Conservation (phyloP, 1,140 invertebrate species). For the Pentalonia nigronervosa region DNA sequence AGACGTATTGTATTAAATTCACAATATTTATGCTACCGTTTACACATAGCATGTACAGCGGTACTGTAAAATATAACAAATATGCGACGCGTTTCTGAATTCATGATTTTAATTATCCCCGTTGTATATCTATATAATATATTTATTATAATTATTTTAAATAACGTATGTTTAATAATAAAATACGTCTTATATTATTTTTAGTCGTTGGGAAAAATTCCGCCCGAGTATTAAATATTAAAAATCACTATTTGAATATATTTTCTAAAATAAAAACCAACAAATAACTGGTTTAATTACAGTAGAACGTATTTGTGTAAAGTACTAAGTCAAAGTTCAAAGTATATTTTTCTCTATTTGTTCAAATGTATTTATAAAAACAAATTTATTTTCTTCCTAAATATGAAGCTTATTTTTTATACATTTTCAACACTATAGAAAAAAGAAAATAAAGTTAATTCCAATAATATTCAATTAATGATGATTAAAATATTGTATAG, state of each 20-base stretch:
- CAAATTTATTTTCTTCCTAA: neutral
- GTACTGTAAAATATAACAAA: no score
- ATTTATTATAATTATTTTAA: neutral
- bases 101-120: neutral
- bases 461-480: neutral
- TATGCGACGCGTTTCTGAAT: neutral
- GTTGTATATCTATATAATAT: neutral
- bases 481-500: neutral
- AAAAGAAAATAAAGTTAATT: neutral
- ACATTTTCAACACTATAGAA: neutral
- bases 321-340: neutral
- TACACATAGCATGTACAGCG: neutral
- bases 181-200: neutral
- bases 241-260: neutral
- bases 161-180: neutral
- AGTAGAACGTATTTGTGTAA: neutral
- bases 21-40: neutral
- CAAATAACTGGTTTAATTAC: neutral
- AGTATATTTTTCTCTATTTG: neutral
- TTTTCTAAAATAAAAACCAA: neutral
- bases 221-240: neutral
- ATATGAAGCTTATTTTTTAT: neutral
- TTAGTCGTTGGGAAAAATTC: neutral
- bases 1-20: neutral
- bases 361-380: neutral